These are phyloP conservation scores for Campylomormyrus numenius DNA, from an alignment of 2,113 vertebrate genomes.

Conservation along the genomic window DNA sequence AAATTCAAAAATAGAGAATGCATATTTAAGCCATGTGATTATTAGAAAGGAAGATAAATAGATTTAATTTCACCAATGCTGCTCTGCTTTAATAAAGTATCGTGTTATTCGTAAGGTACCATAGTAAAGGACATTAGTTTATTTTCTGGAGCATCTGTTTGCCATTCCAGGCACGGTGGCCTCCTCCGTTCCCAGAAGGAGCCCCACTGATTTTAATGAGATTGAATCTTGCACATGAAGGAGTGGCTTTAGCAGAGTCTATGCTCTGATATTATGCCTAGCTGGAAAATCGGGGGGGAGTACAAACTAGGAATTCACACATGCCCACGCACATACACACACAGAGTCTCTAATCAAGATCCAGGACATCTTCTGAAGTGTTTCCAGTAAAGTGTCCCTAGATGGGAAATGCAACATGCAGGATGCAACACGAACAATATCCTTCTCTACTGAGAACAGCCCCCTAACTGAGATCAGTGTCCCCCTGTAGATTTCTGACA, in stretches of 20 bases:
- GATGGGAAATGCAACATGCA: background rate
- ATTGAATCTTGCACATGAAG: constrained; percentile 10
- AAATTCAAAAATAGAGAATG: background rate
- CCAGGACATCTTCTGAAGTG: background rate
- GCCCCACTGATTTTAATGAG: constrained; percentile 14
- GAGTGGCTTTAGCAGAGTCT: background rate
- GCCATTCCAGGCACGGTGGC: background rate
- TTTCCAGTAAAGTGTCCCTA: background rate
- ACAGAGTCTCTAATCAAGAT: background rate
- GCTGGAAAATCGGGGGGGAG: background rate
- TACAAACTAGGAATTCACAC: background rate
- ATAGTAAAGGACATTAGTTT: background rate
- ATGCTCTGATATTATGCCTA: background rate
- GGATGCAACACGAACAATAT: background rate
- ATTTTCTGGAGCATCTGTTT: background rate
- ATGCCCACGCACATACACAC: background rate
- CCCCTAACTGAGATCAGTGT: background rate
- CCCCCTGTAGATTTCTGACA: background rate
- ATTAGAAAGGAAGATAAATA: background rate
- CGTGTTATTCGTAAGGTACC: background rate
- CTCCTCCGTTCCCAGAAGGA: background rate
- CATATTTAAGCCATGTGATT: background rate
- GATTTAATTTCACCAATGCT: background rate
- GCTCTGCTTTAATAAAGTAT: background rate
- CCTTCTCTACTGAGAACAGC: background rate